Percentiles rank a stretch among this genome's conserved stretches.
Evolutionary conservation across 2,888 invertebrate species (phyloP).

Genomic region (Harmothoe impar): DNA sequence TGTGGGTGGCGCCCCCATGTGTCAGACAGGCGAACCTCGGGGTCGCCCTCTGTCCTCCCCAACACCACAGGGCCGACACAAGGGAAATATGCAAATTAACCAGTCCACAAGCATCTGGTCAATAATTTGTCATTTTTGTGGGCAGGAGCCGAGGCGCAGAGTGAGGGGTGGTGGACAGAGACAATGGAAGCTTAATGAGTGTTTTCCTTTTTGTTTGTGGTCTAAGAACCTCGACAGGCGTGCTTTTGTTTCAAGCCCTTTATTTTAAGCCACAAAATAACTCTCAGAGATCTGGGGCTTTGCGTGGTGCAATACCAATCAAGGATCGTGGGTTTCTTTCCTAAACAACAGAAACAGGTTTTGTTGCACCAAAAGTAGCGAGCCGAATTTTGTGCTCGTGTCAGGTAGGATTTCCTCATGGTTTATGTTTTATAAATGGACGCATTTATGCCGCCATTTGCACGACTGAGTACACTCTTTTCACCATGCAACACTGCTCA

Average conservation of each 20-base stretch:
- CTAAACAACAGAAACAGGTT: slow-evolving; percentile 11
- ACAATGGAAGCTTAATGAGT: slow-evolving; percentile 26
- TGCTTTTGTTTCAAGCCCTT: not conserved
- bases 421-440: slow-evolving; percentile 3
- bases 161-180: not conserved
- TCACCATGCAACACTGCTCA: not conserved
- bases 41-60: not conserved
- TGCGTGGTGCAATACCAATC: not conserved
- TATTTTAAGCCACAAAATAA: slow-evolving; percentile 2
- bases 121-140: slow-evolving; percentile 55
- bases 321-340: not conserved
- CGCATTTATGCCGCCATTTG: not conserved
- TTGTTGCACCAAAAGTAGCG: not conserved
- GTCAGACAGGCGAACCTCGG: not conserved
- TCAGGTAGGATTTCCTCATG: slow-evolving; percentile 1
- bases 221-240: slow-evolving; percentile 16
- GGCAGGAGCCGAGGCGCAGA: not conserved
- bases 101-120: slow-evolving; percentile 52
- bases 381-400: not conserved
- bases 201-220: not conserved
- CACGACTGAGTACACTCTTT: not conserved
- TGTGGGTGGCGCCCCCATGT: slow-evolving; percentile 43
- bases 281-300: slow-evolving; percentile 16
- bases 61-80: slow-evolving; percentile 32
- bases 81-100: slow-evolving; percentile 48